Evolutionary conservation across 2,113 vertebrate species (phyloP), one percentile per base, ranked within the genome.

Genomic region (Oryctolagus cuniculus): DNA sequence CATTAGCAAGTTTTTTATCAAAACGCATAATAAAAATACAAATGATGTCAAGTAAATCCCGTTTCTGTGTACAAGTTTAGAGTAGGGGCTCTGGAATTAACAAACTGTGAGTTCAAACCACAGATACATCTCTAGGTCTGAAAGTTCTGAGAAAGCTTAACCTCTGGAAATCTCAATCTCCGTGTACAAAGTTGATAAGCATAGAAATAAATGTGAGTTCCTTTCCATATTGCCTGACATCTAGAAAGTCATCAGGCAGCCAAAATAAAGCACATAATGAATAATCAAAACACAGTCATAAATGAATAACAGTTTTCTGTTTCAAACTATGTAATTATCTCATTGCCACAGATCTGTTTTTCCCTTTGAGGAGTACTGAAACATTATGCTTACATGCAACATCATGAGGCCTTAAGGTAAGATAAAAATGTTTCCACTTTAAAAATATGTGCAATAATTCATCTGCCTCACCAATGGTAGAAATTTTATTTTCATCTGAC

Each of bases 401-500:
- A 67, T 98, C 95, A 10, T 98, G 88, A 0, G 92, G 87, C 6
- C 24, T 95, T 73, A 93, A 70, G 29, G 91, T 64, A 36, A 98
- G 97, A 10, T 96, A 89, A 0, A 95, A 70, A 16, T 88, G 70
- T 72, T 98, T 96, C 98, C 98, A 98, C 66, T 95, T 53, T 53
- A 97, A 58, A 90, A 98, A 98, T 22, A 36, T 78, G 36, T 34
- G 63, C 0, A 98, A 75, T 63, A 98, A 82, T 15, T 97, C 95
- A 24, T 96, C 66, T 13, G 91, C 94, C 53, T 96, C 97, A 85
- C 97, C 98, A 15, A 11, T 58, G 17, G 97, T 98, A 0, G 94
- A 27, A 61, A 98, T 97, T 84, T 98, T 97, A 84, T 98, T 96
- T 61, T 90, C 63, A 84, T 98, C 96, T 51, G 96, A 96, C 98